Evolutionary conservation across 2,113 vertebrate species (phyloP).

Genomic region (Camelus bactrianus): DNA sequence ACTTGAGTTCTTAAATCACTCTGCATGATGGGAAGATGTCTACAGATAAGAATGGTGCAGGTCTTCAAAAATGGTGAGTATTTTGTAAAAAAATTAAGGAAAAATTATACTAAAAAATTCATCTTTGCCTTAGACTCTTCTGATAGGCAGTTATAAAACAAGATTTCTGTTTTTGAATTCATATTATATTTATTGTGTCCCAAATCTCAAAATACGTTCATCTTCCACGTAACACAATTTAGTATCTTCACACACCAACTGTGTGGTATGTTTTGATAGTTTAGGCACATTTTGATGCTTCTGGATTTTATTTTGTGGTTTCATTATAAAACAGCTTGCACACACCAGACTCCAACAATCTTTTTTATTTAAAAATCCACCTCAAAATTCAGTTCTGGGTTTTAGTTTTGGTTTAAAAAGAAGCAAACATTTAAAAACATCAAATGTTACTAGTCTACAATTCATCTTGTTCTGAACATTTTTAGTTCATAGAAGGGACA

Average conservation of each 20-base stretch:
- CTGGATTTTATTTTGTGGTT: slow-evolving; percentile 1
- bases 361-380: slow-evolving; percentile 89
- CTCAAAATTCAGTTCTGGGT: slow-evolving; percentile 86
- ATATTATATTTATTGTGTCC: background rate
- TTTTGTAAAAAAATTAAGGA: background rate
- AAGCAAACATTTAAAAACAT: slow-evolving; percentile 87
- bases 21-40: background rate
- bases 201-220: background rate
- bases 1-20: background rate
- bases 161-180: slow-evolving; percentile 38
- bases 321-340: slow-evolving; percentile 79
- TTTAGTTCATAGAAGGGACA: slow-evolving; percentile 81
- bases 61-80: background rate
- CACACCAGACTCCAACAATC: slow-evolving; percentile 84
- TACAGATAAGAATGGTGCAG: background rate
- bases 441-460: slow-evolving; percentile 85
- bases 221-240: background rate
- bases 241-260: background rate
- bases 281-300: slow-evolving; percentile 3
- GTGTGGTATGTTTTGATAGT: background rate
- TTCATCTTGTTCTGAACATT: slow-evolving; percentile 82
- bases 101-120: background rate
- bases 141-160: background rate
- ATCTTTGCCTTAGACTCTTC: background rate
- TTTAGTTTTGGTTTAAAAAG: slow-evolving; percentile 83